Evolutionary conservation across 1,140 invertebrate species (phyloP), one percentile per base, ranked within the genome.

Genomic region (Cherax quadricarinatus): DNA sequence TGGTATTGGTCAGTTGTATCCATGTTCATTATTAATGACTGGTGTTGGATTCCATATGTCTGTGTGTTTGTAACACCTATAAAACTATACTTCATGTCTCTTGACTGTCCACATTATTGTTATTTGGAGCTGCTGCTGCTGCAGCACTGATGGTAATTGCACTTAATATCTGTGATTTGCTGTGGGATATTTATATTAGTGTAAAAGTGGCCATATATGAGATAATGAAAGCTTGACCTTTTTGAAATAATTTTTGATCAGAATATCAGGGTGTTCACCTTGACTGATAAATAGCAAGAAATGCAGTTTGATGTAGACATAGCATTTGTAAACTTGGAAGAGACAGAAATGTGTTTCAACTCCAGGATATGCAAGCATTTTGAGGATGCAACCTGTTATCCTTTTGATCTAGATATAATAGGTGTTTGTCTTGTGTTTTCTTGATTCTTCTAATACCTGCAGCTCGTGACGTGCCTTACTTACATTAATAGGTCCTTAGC

Each of bases 401-500:
- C 53, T 91, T 86, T 86, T 62, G 9, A 62, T 70, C 49, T 86
- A 88, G 86, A 78, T 91, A 57, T 86, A 91, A 80, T 86, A 87
- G 70, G 51, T 91, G 90, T 81, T 91, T 91, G 62, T 86, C 75
- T 86, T 81, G 49, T 87, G 75, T 91, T 78, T 81, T 75, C 30
- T 41, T 41, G 30, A 41, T 41, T 41, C 78, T 81, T 75, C 81
- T 84, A 84, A 90, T 90, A 78, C 82, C 88, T 84, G 88, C 90
- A 91, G 90, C 90, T 91, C 90, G 70, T 86, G 79, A 91, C 80
- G 90, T 91, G 90, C 90, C 90, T 91, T 91, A 89, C 88, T 89
- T 89, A 80, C 75, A 88, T 62, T 73, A 81, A n/a, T 84, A 86
- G 83, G 84, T 91, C 90, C 90, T 80, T 91, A 91, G 90, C 84